Evolutionary conservation across 2,888 invertebrate genomes (phyloP).

Genomic region (Malacosoma neustria): DNA sequence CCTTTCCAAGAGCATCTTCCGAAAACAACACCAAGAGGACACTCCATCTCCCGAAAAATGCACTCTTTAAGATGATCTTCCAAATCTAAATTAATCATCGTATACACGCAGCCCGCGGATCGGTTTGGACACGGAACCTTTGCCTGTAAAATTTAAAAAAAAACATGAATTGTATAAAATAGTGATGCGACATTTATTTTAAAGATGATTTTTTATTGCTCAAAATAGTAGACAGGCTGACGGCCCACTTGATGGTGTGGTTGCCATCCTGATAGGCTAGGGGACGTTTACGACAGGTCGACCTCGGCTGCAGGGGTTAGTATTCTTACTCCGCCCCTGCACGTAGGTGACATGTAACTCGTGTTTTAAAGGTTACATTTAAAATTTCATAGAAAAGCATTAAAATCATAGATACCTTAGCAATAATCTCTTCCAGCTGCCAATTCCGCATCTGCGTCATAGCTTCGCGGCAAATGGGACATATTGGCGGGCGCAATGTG

Average conservation of each 20-base stretch:
- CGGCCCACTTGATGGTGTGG: too few species aligned
- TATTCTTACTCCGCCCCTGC: too few species aligned
- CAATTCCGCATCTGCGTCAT: slow-evolving; percentile 65
- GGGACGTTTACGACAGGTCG: too few species aligned
- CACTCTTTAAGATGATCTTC: slow-evolving; percentile 57
- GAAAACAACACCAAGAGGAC: slow-evolving; percentile 49
- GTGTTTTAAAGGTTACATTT: too few species aligned
- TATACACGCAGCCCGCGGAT: slow-evolving; percentile 41
- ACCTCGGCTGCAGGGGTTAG: too few species aligned
- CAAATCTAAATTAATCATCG: slow-evolving; percentile 28
- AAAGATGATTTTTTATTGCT: too few species aligned
- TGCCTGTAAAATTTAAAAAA: slow-evolving; percentile 33
- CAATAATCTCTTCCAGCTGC: slow-evolving; percentile 50
- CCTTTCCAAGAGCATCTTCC: slow-evolving; percentile 62
- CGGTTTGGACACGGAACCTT: slow-evolving; percentile 51
- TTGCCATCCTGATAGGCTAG: too few species aligned
- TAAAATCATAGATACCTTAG: slow-evolving; percentile 28
- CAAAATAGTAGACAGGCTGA: too few species aligned
- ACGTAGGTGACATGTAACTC: too few species aligned
- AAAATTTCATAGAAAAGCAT: too few species aligned
- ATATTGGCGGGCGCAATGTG: slow-evolving; percentile 38
- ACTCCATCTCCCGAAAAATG: slow-evolving; percentile 52
- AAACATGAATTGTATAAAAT: too few species aligned
- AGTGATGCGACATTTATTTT: too few species aligned
- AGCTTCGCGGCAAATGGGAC: slow-evolving; percentile 54